phyloP scores from a whole-genome alignment of 2,113 vertebrate species.

The Hylia prasina region DNA sequence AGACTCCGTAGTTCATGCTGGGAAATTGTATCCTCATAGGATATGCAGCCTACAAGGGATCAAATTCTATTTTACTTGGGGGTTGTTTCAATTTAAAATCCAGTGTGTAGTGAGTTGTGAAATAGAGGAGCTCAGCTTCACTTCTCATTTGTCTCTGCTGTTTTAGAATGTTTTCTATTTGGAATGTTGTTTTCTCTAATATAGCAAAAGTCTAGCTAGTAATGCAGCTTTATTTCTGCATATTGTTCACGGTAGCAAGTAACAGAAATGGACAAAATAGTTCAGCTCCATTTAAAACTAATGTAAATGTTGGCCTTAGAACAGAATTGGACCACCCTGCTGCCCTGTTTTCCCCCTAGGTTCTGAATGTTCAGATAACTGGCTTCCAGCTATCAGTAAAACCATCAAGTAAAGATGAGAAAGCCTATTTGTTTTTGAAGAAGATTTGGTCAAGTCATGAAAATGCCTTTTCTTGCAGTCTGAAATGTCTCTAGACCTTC shows the following conservation, averaged over 20 bases:
- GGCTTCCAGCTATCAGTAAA: neutral
- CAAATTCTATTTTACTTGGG: neutral
- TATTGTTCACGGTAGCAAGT: neutral
- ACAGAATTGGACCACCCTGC: neutral
- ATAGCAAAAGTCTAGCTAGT: neutral
- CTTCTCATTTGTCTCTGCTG: neutral
- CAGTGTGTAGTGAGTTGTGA: neutral
- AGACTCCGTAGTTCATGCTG: neutral
- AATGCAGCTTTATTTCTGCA: neutral
- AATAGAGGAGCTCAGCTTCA: neutral
- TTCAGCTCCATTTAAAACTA: neutral
- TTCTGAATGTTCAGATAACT: neutral
- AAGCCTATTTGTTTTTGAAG: neutral
- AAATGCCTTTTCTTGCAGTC: neutral
- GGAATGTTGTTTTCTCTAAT: neutral
- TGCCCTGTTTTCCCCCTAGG: rapidly evolving
- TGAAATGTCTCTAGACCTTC: neutral
- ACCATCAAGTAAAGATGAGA: neutral
- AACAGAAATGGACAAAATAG: neutral
- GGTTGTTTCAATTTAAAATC: neutral
- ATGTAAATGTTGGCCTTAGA: neutral
- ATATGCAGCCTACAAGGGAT: neutral
- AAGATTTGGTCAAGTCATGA: neutral
- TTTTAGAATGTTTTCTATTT: neutral
- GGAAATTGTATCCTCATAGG: neutral